Evolutionary conservation across 2,888 invertebrate genomes (phyloP).

Genomic region (Ophioninae sp.): DNA sequence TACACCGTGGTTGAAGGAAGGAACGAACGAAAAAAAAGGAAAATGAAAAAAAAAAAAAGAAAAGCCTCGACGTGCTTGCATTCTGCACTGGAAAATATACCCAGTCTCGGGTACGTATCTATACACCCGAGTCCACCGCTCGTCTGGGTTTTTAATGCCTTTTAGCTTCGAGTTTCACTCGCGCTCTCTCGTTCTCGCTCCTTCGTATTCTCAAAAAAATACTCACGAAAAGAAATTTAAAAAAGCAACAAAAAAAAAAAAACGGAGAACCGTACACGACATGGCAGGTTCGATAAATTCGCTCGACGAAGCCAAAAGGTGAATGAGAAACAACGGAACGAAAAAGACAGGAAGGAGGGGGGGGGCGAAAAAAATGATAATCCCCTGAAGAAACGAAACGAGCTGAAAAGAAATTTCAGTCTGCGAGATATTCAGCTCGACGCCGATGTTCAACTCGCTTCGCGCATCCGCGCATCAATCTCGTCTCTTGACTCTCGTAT

Average conservation of each 20-base stretch:
- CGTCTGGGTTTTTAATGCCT: slow-evolving; percentile 63
- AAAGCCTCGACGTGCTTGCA: slow-evolving; percentile 49
- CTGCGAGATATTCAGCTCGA: slow-evolving; percentile 29
- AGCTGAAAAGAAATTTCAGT: slow-evolving; percentile 14
- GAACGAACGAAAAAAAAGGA: neutral
- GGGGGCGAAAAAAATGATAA: slow-evolving; percentile 7
- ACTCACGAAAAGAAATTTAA: neutral
- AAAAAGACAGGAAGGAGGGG: neutral
- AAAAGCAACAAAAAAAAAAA: slow-evolving; percentile 5
- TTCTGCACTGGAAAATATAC: slow-evolving; percentile 44
- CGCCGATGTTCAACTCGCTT: slow-evolving; percentile 38
- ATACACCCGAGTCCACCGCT: slow-evolving; percentile 48
- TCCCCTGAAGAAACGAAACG: slow-evolving; percentile 2
- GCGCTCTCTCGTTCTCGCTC: slow-evolving; percentile 11
- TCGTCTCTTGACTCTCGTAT: slow-evolving; percentile 53
- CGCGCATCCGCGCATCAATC: slow-evolving; percentile 61
- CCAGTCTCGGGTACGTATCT: slow-evolving; percentile 35
- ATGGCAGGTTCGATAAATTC: slow-evolving; percentile 50
- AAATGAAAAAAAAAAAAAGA: slow-evolving; percentile 23
- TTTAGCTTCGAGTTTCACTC: slow-evolving; percentile 55
- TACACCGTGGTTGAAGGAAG: slow-evolving; percentile 39
- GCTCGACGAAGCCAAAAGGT: slow-evolving; percentile 9
- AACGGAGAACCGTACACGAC: slow-evolving; percentile 3
- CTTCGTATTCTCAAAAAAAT: slow-evolving; percentile 19
- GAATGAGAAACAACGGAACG: slow-evolving; percentile 23